A percentile compares a stretch with the other conserved stretches of the same genome.
Conservation (phyloP, 1,140 invertebrate species). For the Leptopilina boulardi region DNA sequence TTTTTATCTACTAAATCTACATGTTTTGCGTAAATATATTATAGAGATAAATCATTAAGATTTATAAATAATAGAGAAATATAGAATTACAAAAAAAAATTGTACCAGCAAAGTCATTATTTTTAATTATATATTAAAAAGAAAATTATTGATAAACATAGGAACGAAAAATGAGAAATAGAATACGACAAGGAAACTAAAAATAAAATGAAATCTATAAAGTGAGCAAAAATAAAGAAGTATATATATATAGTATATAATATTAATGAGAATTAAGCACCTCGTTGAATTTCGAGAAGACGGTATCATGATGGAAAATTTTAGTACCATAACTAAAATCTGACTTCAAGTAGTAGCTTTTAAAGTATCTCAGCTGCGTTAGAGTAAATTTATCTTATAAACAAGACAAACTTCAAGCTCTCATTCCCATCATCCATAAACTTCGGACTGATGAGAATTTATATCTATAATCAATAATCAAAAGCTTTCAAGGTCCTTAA, state of each 20-base stretch:
- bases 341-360: neutral
- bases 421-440: neutral
- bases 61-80: no score
- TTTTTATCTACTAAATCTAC: no score
- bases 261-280: slow-evolving; percentile 4
- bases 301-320: slow-evolving; percentile 3
- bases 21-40: no score
- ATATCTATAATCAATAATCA: neutral
- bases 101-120: no score
- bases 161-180: neutral
- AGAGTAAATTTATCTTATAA: slow-evolving; percentile 9
- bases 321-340: slow-evolving; percentile 1
- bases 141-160: no score
- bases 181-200: neutral
- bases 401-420: slow-evolving; percentile 7
- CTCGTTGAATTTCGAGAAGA: slow-evolving; percentile 3
- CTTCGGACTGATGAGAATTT: neutral
- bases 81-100: no score
- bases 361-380: neutral
- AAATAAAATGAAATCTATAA: no score
- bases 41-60: no score
- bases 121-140: no score
- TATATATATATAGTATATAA: neutral
- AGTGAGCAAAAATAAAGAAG: neutral
- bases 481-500: neutral